Evolutionary conservation across 2,888 invertebrate genomes (phyloP), one percentile per base, ranked within the genome.

Genomic region (Neoitamus cyanurus): DNA sequence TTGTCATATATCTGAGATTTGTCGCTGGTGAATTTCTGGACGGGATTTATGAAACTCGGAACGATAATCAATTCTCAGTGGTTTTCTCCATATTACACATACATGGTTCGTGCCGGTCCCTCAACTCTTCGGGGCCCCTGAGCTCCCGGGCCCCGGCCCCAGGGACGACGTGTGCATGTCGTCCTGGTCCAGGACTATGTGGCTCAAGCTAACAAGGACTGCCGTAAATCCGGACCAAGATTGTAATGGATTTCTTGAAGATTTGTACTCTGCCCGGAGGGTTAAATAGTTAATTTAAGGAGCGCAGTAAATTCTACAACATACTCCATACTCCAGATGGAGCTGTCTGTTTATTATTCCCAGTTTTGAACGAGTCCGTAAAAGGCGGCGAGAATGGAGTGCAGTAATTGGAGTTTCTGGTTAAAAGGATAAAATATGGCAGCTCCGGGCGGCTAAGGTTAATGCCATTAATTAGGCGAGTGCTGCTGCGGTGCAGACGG

Each of bases 231-330:
- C 34, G 20, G 82, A n/a, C 69, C n/a, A 82, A 82, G 69, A 68
- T 69, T 69, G 68, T 69, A 82, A 82, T 82, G 82, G 82, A 82
- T 82, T 82, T 82, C 82, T 82, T 82, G 82, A 82, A 82, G 82
- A 82, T 82, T 82, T 82, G 82, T 82, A 69, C 69, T 20, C 69
- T 37, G 15, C 69, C 36, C 36, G 36, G 15, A 31, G 68, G 82
- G 82, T 82, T 82, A 82, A 82, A 69, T 82, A 82, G 82, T 82
- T 82, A 82, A 82, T 82, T 82, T 82, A 36, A 82, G 82, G 48
- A 82, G 34, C 13, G 69, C 37, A 30, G 82, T 82, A 82, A 82
- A 82, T 68, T 82, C 34, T 20, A 80, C 58, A 31, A 80, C 37
- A 75, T 75, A 75, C 42, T 37, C 42, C 25, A 46, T 30, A 15